phyloP scores from a whole-genome alignment of 2,888 invertebrate species.

The Neoitamus cyanurus region DNA sequence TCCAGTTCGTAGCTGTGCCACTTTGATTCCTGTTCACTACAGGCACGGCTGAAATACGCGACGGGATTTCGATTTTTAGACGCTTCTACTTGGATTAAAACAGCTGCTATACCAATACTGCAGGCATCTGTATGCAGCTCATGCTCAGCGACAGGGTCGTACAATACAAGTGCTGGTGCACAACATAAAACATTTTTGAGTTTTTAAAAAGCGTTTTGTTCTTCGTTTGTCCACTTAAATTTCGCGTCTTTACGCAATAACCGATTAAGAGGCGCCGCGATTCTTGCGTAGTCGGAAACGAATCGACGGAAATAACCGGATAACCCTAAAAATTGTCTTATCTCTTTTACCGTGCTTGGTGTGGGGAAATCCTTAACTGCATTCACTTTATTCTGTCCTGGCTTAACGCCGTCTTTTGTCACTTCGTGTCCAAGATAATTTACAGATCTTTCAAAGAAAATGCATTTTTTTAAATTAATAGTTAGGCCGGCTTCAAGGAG shows the following conservation, averaged over 20 bases:
- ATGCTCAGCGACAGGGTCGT: neutral
- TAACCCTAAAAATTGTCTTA: neutral
- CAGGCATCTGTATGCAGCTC: neutral
- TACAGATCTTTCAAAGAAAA: neutral
- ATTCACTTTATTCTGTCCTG: neutral
- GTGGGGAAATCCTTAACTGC: neutral
- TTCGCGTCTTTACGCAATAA: neutral
- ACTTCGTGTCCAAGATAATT: conserved; percentile 13
- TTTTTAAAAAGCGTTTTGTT: neutral
- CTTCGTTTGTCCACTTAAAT: neutral
- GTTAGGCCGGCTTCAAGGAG: neutral
- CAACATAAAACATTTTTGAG: neutral
- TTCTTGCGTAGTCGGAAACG: neutral
- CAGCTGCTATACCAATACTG: neutral
- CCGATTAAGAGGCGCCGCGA: neutral
- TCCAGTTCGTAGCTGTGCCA: neutral
- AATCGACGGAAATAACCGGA: neutral
- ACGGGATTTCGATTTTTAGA: neutral
- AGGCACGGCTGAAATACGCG: neutral
- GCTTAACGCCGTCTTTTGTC: neutral
- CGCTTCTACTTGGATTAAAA: neutral
- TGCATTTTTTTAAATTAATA: neutral
- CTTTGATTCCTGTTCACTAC: neutral
- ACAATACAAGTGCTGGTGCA: neutral
- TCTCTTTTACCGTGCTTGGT: neutral